Base-by-base conservation (phyloP, 2,888 invertebrate species). In the Chouioia cunea region DNA sequence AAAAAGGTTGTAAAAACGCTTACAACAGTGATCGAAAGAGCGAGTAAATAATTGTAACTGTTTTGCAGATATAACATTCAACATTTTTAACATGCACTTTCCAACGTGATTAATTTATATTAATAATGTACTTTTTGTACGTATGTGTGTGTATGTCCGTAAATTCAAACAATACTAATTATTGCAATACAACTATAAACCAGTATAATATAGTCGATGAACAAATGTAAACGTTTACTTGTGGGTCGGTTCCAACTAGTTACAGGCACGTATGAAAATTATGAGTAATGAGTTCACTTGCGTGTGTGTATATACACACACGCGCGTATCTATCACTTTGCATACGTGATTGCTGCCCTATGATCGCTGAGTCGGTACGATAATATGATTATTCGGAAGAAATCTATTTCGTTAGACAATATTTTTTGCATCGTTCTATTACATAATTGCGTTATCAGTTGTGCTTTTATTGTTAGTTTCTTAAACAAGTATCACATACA, bases 261-360 rank as follows among this genome's bases (percentile, higher is more conserved):
- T 53, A 53, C 12, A 47, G 63, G 53, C 62, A 57, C 44, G 50
- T 65, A 62, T 22, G 52, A 22, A 65, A 70, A 58, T 36, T 53
- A 48, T 54, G 47, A 58, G 43, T 59, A 53, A 65, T 23, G 48
- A 36, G 36, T 36, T 12, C 36, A 6, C 12, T 36, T 36, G 12
- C 36, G 36, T 62, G 53, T 59, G 53, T 22, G 18, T 12, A 36
- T 36, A 36, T 58, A 58, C n/a, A n/a, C n/a, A n/a, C n/a, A n/a
- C n/a, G n/a, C n/a, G n/a, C n/a, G n/a, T 58, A 44, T 58, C 18
- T 69, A 36, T 50, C n/a, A 59, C 14, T 12, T 15, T 43, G 36
- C 36, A 8, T 67, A 54, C 48, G 56, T 57, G 60, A 73, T 69
- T 73, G 72, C 62, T 73, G 60, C 10, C 12, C 20, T 62, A 60